Evolutionary conservation across 2,113 vertebrate species (phyloP).

Genomic region (Corydoras maculifer): DNA sequence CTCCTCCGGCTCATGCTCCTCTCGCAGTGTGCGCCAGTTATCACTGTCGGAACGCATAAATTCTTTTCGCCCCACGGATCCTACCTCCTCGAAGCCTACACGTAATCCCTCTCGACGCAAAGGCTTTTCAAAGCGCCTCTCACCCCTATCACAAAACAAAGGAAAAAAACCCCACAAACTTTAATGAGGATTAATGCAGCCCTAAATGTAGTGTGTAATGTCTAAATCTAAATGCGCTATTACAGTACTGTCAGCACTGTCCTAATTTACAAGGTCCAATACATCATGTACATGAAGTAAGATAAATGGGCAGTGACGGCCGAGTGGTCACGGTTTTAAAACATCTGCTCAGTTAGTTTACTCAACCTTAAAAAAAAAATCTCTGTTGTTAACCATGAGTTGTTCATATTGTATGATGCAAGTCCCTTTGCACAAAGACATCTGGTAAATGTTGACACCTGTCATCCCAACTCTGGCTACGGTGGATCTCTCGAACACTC

Average conservation of each 20-base stretch:
- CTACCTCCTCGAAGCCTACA: constrained; percentile 76
- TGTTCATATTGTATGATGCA: neutral
- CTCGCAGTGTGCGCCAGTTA: constrained; percentile 85
- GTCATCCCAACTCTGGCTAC: constrained; percentile 92
- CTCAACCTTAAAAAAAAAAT: too few relatives aligned
- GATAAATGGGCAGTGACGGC: too few relatives aligned
- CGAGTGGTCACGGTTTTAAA: too few relatives aligned
- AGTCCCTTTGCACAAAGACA: neutral
- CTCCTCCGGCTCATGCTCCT: constrained; percentile 80
- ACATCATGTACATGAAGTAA: too few relatives aligned
- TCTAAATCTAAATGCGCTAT: neutral
- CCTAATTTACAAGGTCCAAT: too few relatives aligned
- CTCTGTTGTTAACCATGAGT: too few relatives aligned
- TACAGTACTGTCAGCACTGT: too few relatives aligned
- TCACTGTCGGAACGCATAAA: constrained; percentile 84
- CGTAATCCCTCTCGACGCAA: constrained; percentile 76
- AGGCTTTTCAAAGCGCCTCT: constrained; percentile 82
- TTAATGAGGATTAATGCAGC: too few relatives aligned
- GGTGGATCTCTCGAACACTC: constrained; percentile 77
- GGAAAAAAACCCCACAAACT: too few relatives aligned
- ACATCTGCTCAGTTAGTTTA: too few relatives aligned
- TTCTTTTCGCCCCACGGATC: constrained; percentile 69
- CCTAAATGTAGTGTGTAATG: neutral
- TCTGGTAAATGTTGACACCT: constrained; percentile 58
- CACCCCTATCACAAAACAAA: constrained; percentile 60